phyloP scores from a whole-genome alignment of 2,888 invertebrate species.

The Drosophila affinis region DNA sequence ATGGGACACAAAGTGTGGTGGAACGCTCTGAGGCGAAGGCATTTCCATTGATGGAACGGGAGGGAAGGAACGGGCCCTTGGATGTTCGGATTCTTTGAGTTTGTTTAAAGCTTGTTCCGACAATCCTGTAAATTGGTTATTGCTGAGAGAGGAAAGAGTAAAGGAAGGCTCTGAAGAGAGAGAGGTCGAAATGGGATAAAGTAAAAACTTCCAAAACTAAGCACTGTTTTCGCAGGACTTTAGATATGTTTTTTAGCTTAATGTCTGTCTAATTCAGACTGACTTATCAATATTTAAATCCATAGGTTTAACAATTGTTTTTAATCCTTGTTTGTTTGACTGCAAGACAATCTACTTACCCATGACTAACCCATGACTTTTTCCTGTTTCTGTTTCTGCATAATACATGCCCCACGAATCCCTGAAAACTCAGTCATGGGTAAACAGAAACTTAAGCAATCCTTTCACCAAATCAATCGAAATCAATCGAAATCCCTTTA shows the following conservation, averaged over 20 bases:
- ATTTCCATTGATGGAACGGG: conserved; percentile 14
- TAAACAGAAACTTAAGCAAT: conserved; percentile 1
- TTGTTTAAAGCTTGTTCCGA: conserved; percentile 45
- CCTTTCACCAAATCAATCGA: conserved; percentile 8
- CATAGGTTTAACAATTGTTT: no score
- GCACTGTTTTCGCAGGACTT: no score
- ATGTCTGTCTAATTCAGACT: no score
- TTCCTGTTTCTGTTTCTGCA: neutral
- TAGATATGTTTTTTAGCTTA: no score
- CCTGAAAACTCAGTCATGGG: neutral
- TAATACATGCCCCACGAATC: neutral
- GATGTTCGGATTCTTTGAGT: conserved; percentile 19
- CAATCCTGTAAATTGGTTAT: conserved; percentile 30
- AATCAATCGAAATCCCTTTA: conserved; percentile 10
- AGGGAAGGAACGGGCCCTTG: neutral
- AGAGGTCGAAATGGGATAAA: no score
- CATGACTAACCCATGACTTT: neutral
- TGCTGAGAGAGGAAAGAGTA: neutral
- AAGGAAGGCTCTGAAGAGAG: no score
- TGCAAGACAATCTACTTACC: neutral
- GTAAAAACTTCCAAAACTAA: no score
- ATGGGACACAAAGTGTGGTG: conserved; percentile 1
- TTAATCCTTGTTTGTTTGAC: no score
- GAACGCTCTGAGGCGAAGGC: neutral
- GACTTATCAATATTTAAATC: no score